A percentile compares a stretch with the other conserved stretches of the same genome.
Conservation (phyloP, 2,113 vertebrate species). For the Seriola quinqueradiata region DNA sequence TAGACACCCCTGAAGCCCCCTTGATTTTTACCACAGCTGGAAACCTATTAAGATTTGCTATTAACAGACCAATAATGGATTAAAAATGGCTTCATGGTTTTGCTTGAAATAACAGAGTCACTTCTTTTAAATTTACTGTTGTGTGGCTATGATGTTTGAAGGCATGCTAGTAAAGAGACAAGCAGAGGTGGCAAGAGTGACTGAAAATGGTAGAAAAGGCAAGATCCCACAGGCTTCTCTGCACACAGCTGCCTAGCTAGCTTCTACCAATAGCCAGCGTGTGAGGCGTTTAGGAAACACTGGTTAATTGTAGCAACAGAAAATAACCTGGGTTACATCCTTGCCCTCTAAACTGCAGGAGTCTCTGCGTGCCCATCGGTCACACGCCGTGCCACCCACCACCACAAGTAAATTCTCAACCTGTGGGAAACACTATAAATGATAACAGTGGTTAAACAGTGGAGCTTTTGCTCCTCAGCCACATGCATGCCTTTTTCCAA, state of each 20-base stretch:
- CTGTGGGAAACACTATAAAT: neutral
- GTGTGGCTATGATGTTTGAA: no score
- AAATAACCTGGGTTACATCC: neutral
- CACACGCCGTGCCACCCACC: neutral
- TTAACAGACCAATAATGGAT: neutral
- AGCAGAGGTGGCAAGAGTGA: no score
- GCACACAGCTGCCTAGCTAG: no score
- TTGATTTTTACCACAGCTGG: no score
- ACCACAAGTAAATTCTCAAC: neutral
- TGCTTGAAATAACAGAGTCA: no score
- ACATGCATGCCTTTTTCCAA: neutral
- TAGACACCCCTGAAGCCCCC: no score
- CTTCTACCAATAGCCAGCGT: neutral
- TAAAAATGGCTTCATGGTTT: no score
- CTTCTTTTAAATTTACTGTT: no score
- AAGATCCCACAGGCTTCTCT: no score
- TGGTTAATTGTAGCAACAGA: neutral
- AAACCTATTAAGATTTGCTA: neutral
- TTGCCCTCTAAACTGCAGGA: neutral
- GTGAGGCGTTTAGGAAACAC: no score
- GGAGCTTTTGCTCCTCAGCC: neutral
- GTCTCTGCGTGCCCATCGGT: neutral
- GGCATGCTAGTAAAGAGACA: no score
- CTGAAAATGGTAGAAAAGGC: neutral
- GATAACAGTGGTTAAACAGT: neutral